Conservation (phyloP, 2,797 vertebrate genomes). For the Anabas testudineus region DNA sequence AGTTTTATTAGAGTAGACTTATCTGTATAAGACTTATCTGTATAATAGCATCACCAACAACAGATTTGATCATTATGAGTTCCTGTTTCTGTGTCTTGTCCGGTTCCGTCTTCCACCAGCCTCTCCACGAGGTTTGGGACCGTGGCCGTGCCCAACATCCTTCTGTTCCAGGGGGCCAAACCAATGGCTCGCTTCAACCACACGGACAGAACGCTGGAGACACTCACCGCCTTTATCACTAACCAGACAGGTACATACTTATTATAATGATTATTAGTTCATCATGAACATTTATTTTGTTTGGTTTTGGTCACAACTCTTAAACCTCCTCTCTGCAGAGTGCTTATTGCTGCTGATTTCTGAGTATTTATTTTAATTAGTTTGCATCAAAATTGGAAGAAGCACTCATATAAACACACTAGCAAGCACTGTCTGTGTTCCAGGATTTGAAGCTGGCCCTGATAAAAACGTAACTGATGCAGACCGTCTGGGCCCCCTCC, state of each 20-base stretch:
- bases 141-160: conserved; percentile 96
- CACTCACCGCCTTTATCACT: conserved; percentile 91
- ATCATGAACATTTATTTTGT: too few species aligned
- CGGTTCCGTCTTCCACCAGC: conserved; percentile 72
- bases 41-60: too few species aligned
- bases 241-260: conserved; percentile 99
- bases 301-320: too few species aligned
- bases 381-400: too few species aligned
- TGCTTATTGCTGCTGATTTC: too few species aligned
- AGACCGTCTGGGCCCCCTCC: conserved; percentile 90
- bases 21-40: too few species aligned
- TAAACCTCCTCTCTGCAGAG: too few species aligned
- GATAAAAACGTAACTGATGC: conserved; percentile 85
- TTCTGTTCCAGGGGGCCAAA: conserved; percentile 97
- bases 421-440: neutral
- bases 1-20: too few species aligned
- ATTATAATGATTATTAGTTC: too few species aligned
- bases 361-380: too few species aligned
- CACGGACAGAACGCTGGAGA: conserved; percentile 92
- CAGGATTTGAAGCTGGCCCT: conserved; percentile 90
- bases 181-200: conserved; percentile 99
- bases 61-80: too few species aligned
- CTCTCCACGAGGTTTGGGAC: conserved; percentile 98
- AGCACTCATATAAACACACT: too few species aligned
- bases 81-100: neutral